A percentile compares a stretch with the other conserved stretches of the same genome.
phyloP scores from a whole-genome alignment of 1,140 invertebrate genomes.

The Bombus waltoni region DNA sequence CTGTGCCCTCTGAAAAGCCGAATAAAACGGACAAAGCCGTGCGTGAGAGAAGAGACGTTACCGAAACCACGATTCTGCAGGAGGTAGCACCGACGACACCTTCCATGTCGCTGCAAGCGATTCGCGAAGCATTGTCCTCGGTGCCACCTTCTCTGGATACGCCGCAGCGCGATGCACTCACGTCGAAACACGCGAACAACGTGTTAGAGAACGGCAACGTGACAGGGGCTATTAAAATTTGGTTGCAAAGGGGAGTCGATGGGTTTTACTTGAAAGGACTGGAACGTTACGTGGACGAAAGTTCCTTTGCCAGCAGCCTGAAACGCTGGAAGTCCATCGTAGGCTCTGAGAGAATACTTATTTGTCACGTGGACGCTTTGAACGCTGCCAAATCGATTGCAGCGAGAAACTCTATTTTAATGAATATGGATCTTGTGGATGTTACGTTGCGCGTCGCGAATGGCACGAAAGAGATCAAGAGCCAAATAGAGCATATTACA shows the following conservation, averaged over 20 bases:
- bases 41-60: conserved; percentile 44
- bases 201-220: conserved; percentile 65
- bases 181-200: conserved; percentile 45
- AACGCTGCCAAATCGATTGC: conserved; percentile 76
- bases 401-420: conserved; percentile 83
- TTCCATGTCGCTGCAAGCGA: conserved; percentile 61
- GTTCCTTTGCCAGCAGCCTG: conserved; percentile 81
- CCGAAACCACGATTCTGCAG: neutral
- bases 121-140: conserved; percentile 63
- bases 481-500: conserved; percentile 84
- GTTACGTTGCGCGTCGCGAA: conserved; percentile 85
- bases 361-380: conserved; percentile 86
- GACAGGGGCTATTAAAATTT: conserved; percentile 85
- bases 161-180: neutral
- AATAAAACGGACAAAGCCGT: conserved; percentile 51
- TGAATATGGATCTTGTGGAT: conserved; percentile 88
- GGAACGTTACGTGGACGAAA: conserved; percentile 80
- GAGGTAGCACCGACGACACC: conserved; percentile 31
- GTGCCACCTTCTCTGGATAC: conserved; percentile 16
- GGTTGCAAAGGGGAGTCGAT: conserved; percentile 87
- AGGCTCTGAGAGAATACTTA: conserved; percentile 85
- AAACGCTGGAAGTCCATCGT: conserved; percentile 87
- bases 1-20: neutral
- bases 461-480: conserved; percentile 84
- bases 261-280: conserved; percentile 91